These are phyloP conservation scores for Montipora capricornis DNA, from an alignment of 64 coral and sea anemone genomes.

Conservation along the genomic window DNA sequence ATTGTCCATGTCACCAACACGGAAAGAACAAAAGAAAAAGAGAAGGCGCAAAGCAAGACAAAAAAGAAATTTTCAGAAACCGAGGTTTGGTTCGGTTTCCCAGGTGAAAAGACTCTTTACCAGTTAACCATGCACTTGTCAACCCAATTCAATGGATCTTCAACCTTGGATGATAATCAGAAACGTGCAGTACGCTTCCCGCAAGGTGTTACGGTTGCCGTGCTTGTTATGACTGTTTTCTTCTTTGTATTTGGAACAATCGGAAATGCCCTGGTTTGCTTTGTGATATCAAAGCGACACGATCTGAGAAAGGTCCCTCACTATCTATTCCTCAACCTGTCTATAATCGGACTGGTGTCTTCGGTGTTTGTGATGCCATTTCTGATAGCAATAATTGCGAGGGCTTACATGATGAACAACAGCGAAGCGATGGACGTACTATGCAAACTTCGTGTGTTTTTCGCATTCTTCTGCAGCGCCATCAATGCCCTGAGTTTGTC, in stretches of 20 bases:
- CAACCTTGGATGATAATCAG: neutral
- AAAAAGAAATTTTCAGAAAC: no score
- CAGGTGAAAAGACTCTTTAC: no score
- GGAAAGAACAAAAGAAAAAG: no score
- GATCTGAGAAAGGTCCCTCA: slow-evolving; percentile 14
- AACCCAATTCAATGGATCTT: neutral
- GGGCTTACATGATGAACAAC: neutral
- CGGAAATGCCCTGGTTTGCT: neutral
- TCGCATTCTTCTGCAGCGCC: neutral
- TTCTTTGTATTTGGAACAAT: neutral
- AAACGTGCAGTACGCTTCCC: neutral
- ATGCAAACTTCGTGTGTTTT: neutral
- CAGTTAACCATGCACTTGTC: neutral
- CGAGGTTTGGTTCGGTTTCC: no score
- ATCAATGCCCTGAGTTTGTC: slow-evolving; percentile 6
- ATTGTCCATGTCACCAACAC: no score
- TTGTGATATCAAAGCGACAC: neutral
- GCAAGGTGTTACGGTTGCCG: neutral
- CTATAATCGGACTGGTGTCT: neutral
- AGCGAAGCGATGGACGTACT: neutral
- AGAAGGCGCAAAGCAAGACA: no score
- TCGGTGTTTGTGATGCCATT: neutral
- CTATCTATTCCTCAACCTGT: slow-evolving; percentile 1
- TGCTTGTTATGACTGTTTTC: neutral
- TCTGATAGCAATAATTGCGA: neutral